Percentiles rank a stretch among this genome's conserved stretches.
These are phyloP conservation scores for Omphaloscelis lunosa DNA, from an alignment of 2,888 invertebrate species.

Conservation along the genomic window DNA sequence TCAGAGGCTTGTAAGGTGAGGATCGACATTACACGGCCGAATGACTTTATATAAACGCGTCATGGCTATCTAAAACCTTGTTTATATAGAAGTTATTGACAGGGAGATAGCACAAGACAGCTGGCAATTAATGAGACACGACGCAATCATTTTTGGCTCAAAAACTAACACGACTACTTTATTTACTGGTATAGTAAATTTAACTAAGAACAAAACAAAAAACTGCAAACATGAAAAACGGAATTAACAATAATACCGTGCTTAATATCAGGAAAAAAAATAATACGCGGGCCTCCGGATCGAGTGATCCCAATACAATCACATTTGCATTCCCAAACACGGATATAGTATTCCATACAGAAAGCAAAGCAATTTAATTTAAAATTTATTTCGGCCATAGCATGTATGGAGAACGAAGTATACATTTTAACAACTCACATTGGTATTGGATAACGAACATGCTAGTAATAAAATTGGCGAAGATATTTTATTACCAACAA, in stretches of 20 bases:
- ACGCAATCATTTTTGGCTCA: not conserved
- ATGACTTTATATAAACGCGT: conserved; percentile 25
- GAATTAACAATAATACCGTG: conserved; percentile 21
- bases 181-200: not conserved
- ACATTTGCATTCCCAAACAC: conserved; percentile 57
- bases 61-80: not conserved
- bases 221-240: not conserved
- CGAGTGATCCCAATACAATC: conserved; percentile 54
- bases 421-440: conserved; percentile 49
- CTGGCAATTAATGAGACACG: not conserved
- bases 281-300: conserved; percentile 31
- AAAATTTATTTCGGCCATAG: conserved; percentile 44
- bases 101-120: not conserved
- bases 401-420: not conserved
- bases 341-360: conserved; percentile 38
- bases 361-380: conserved; percentile 53
- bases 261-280: conserved; percentile 8
- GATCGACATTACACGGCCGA: conserved; percentile 36
- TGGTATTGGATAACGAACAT: conserved; percentile 45
- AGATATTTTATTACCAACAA: conserved; percentile 50
- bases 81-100: not conserved
- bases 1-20: conserved; percentile 32
- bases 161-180: not conserved
- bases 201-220: not conserved
- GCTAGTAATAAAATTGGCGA: conserved; percentile 47